These are phyloP conservation scores for Trachurus trachurus DNA, from an alignment of 2,797 vertebrate species.

Conservation along the genomic window DNA sequence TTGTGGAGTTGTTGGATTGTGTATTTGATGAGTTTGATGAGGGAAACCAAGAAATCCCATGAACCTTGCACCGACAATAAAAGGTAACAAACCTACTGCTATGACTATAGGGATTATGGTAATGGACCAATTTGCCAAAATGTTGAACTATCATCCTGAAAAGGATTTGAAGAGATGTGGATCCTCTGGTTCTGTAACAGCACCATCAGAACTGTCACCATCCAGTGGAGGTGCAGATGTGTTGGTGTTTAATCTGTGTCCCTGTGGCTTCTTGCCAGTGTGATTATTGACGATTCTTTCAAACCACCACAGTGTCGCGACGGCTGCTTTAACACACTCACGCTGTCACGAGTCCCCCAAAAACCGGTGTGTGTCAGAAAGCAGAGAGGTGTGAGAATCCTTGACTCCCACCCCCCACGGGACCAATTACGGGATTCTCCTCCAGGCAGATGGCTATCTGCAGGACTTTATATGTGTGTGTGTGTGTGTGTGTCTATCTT, in stretches of 20 bases:
- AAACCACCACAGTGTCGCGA: not conserved
- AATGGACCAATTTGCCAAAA: too few relatives aligned
- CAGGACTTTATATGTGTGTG: constrained; percentile 36
- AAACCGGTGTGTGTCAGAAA: constrained; percentile 39
- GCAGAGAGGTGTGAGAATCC: constrained; percentile 40
- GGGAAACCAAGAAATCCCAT: too few relatives aligned
- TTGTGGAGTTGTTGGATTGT: too few relatives aligned
- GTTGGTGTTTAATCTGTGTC: not conserved
- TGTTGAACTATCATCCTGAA: too few relatives aligned
- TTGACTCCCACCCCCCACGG: constrained; percentile 28
- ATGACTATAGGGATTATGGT: too few relatives aligned
- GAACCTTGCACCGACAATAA: too few relatives aligned
- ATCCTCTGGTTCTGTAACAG: not conserved
- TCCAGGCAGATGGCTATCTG: constrained; percentile 56
- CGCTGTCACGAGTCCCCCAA: not conserved
- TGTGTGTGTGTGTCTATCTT: constrained; percentile 33
- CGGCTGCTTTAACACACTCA: constrained; percentile 24
- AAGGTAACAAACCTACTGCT: too few relatives aligned
- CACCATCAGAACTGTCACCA: not conserved
- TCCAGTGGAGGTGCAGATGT: not conserved
- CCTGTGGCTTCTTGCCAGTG: constrained; percentile 19
- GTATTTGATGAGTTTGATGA: too few relatives aligned
- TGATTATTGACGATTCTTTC: constrained; percentile 44
- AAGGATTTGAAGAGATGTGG: too few relatives aligned
- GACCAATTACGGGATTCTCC: constrained; percentile 53